Conservation (phyloP, 1,140 invertebrate genomes). For the Doryteuthis pealeii region DNA sequence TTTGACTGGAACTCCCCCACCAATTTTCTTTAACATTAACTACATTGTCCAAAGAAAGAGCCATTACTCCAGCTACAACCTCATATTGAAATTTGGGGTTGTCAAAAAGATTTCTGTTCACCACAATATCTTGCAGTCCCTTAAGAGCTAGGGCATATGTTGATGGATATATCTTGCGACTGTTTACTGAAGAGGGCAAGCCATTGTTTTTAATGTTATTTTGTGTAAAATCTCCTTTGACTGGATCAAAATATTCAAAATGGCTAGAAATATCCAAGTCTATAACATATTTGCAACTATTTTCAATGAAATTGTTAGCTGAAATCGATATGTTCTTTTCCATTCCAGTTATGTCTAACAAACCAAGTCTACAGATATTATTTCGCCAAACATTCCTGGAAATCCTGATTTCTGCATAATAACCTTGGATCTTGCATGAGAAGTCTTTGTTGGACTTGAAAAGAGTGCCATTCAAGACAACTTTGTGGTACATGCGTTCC, state of each 20-base stretch:
- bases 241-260: slow-evolving; percentile 85
- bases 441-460: slow-evolving; percentile 50
- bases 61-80: slow-evolving; percentile 76
- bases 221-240: slow-evolving; percentile 75
- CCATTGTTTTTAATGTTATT: slow-evolving; percentile 79
- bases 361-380: slow-evolving; percentile 81
- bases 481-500: slow-evolving; percentile 43
- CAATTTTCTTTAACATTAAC: slow-evolving; percentile 92
- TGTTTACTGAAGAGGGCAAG: slow-evolving; percentile 21
- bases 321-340: slow-evolving; percentile 86
- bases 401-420: slow-evolving; percentile 79
- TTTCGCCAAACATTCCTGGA: slow-evolving; percentile 81
- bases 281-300: slow-evolving; percentile 80
- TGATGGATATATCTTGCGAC: slow-evolving; percentile 38
- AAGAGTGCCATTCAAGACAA: slow-evolving; percentile 42
- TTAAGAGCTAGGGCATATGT: slow-evolving; percentile 83
- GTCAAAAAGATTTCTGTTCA: slow-evolving; percentile 89
- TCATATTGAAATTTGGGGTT: slow-evolving; percentile 85
- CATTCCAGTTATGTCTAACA: slow-evolving; percentile 90
- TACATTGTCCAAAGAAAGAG: slow-evolving; percentile 77
- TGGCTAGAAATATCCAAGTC: slow-evolving; percentile 89
- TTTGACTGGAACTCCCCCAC: slow-evolving; percentile 79
- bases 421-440: slow-evolving; percentile 70
- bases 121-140: slow-evolving; percentile 90
- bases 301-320: slow-evolving; percentile 76